Evolutionary conservation across 2,113 vertebrate species (phyloP).

Genomic region (Glaucomys volans): DNA sequence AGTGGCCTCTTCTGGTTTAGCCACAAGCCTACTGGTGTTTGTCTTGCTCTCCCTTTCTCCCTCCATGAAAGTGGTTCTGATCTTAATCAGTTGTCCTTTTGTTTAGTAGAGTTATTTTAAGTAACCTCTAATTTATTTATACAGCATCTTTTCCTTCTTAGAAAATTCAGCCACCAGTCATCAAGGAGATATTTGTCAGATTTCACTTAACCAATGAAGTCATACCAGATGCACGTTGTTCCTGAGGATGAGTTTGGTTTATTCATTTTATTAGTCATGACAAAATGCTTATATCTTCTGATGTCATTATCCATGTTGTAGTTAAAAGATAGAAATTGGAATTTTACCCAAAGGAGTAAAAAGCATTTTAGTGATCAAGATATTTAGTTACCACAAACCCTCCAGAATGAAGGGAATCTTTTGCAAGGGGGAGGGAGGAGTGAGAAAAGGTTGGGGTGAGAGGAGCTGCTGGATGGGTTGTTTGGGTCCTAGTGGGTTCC

Average conservation of each 20-base stretch:
- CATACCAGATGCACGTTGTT: not conserved
- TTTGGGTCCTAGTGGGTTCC: not conserved
- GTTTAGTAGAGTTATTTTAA: not conserved
- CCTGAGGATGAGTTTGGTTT: not conserved
- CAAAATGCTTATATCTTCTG: not conserved
- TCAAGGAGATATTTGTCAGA: not conserved
- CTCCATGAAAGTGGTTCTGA: not conserved
- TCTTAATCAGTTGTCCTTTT: not conserved
- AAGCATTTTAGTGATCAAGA: not conserved
- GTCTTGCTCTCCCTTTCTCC: not conserved
- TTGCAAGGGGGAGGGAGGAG: not conserved
- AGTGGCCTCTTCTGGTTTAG: not conserved
- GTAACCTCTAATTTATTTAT: conserved; percentile 8
- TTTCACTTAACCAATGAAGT: not conserved
- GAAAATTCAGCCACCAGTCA: not conserved
- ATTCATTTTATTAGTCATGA: not conserved
- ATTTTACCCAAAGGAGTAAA: not conserved
- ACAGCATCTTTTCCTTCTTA: not conserved
- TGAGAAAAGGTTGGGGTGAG: not conserved
- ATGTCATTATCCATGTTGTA: not conserved
- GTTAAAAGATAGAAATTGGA: conserved; percentile 30
- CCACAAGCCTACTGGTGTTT: not conserved
- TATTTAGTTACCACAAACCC: not conserved
- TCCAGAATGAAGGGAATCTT: not conserved
- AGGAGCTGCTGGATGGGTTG: not conserved